Evolutionary conservation across 2,113 vertebrate species (phyloP), one percentile per base, ranked within the genome.

Genomic region (Alethe diademata): DNA sequence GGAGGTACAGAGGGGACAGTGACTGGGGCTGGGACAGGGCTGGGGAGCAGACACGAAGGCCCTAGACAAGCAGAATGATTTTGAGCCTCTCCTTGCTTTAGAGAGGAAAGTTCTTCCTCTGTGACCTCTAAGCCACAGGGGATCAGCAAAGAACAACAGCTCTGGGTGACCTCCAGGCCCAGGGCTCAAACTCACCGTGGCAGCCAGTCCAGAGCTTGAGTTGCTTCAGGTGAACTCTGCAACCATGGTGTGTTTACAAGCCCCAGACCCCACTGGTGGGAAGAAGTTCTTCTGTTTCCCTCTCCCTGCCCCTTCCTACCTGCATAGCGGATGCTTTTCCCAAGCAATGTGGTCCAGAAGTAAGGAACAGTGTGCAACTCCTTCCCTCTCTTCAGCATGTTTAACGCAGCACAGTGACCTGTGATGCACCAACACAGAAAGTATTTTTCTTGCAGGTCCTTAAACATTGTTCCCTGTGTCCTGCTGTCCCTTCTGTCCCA

Each of bases 341-440:
- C 98, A 8, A 98, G 87, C 88, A 99, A 43, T 3, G 96, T 97
- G 51, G 98, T 98, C 99, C 99, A 99, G 96, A 99, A 99, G 90
- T 98, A 99, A 50, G 99, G 99, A 18, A 99, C 97, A 0, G 98
- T 98, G 70, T 97, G 95, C 14, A 99, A 28, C 42, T 89, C 40
- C 75, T 96, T 94, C 18, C 86, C 91, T 90, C 97, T 98, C 54
- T 96, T 97, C 58, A 99, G 90, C 98, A 99, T 99, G 93, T 98
- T 99, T 5, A 99, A 91, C 28, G 98, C 99, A 50, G 98, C 99
- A 23, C 97, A 91, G 80, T 97, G 98, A 82, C 99, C 99, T 99
- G 95, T 18, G 42, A 42, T 2, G 14, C 56, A 8, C 16, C 47
- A 64, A 54, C 36, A 74, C 50, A 23, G 22, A 33, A 25, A 69